Percentiles rank a stretch among this genome's conserved stretches.
phyloP scores from a whole-genome alignment of 2,797 vertebrate genomes.

The Myotis daubentonii region DNA sequence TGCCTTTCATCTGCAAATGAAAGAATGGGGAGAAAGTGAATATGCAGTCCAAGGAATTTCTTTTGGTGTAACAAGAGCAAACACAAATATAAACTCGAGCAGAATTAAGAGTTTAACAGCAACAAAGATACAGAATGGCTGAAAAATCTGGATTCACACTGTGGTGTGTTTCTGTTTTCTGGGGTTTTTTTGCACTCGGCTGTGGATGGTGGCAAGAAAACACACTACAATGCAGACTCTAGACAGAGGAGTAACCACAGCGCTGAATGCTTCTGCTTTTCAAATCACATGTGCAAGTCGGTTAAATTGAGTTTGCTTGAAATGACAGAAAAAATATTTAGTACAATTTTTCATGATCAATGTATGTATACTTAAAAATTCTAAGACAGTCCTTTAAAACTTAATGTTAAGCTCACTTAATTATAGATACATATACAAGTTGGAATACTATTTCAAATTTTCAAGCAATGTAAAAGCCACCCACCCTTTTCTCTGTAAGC shows the following conservation, averaged over 20 bases:
- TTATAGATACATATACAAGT: background rate
- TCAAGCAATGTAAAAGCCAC: background rate
- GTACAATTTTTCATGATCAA: slow-evolving; percentile 12
- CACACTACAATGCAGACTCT: background rate
- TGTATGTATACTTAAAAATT: background rate
- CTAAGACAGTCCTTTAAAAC: slow-evolving; percentile 17
- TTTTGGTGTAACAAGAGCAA: slow-evolving; percentile 71
- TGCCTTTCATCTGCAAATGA: slow-evolving; percentile 76
- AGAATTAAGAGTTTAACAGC: slow-evolving; percentile 78
- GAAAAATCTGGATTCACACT: slow-evolving; percentile 62
- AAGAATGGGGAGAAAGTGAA: slow-evolving; percentile 72
- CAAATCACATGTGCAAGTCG: slow-evolving; percentile 49
- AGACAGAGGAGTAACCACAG: background rate
- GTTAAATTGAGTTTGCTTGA: slow-evolving; percentile 45
- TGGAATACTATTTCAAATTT: slow-evolving; percentile 27
- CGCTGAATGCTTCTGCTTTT: background rate
- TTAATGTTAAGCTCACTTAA: background rate
- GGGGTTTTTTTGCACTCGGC: background rate
- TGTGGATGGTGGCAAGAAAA: background rate
- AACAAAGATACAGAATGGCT: slow-evolving; percentile 70
- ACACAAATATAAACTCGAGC: slow-evolving; percentile 72
- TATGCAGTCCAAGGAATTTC: slow-evolving; percentile 79
- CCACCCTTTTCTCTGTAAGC: background rate
- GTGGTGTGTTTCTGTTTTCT: background rate
- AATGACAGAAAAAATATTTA: background rate